phyloP scores from a whole-genome alignment of 1,140 invertebrate genomes.

The Melitaea cinxia region DNA sequence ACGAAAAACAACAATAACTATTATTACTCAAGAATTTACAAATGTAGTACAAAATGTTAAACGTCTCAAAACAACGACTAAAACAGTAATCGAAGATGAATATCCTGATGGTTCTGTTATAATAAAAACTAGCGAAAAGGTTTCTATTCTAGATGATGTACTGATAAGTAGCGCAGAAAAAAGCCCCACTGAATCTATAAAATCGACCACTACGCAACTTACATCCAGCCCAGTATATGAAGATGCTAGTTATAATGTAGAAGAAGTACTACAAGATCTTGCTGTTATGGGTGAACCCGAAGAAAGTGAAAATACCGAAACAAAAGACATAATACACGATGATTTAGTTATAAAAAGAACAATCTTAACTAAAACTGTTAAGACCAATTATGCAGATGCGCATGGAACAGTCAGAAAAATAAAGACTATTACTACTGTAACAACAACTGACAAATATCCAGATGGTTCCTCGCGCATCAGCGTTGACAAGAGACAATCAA shows the following conservation, averaged over 20 bases:
- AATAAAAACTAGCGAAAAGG: conserved; percentile 68
- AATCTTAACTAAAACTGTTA: conserved; percentile 55
- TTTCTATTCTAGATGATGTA: conserved; percentile 53
- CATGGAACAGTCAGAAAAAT: conserved; percentile 52
- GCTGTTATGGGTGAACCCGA: conserved; percentile 49
- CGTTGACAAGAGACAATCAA: conserved; percentile 55
- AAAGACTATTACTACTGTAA: conserved; percentile 60
- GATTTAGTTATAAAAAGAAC: conserved; percentile 55
- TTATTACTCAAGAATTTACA: conserved; percentile 55
- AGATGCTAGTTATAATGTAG: conserved; percentile 26
- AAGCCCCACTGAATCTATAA: not conserved
- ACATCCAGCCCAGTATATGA: not conserved
- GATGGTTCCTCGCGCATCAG: conserved; percentile 63
- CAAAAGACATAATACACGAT: conserved; percentile 54
- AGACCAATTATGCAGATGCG: conserved; percentile 55
- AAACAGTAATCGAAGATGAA: conserved; percentile 69
- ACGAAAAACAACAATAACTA: conserved; percentile 65
- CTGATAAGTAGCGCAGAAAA: conserved; percentile 6
- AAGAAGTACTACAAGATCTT: conserved; percentile 48
- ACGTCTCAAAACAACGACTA: conserved; percentile 66
- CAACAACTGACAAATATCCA: conserved; percentile 65
- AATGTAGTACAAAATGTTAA: conserved; percentile 50
- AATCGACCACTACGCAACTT: not conserved
- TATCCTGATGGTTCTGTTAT: conserved; percentile 72
- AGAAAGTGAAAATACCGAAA: conserved; percentile 51